Evolutionary conservation across 1,140 invertebrate species (phyloP), one percentile per base, ranked within the genome.

Genomic region (Anastatus disparis): DNA sequence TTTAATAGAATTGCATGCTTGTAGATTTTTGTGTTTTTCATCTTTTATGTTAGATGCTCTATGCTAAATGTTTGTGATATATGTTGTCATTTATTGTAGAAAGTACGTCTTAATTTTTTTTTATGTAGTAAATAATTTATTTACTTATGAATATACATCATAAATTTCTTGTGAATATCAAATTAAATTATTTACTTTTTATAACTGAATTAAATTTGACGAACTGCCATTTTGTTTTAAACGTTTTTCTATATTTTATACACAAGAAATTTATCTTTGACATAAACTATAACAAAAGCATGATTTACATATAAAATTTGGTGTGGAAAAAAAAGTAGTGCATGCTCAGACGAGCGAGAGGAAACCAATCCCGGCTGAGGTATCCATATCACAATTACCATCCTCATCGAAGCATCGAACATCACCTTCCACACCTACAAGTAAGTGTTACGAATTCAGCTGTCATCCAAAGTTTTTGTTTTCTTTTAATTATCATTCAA

Each of bases 401-500:
- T 73, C 76, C 55, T 73, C 76, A 29, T 72, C 72, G 68, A 83
- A 81, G 77, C 71, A 79, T 72, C 76, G 64, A 70, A 38, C 67
- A 72, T 73, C 74, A 42, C 68, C 79, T 50, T 42, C 53, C 46
- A 77, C 76, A 53, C 76, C 78, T 55, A 75, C 82, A 80, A 83
- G 82, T 83, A 84, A 84, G 82, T 83, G 53, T 13, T 1, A 52
- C 15, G 20, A 64, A n/a, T n/a, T n/a, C n/a, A n/a, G n/a, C n/a
- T n/a, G n/a, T n/a, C n/a, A n/a, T n/a, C n/a, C n/a, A n/a, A n/a
- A n/a, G n/a, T n/a, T n/a, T n/a, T n/a, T n/a, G n/a, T n/a, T n/a
- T n/a, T n/a, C n/a, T n/a, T n/a, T n/a, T n/a, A n/a, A n/a, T n/a
- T n/a, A n/a, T n/a, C n/a, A n/a, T n/a, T n/a, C n/a, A n/a, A n/a